These are phyloP conservation scores for Arion vulgaris DNA, from an alignment of 1,140 invertebrate genomes.

Conservation along the genomic window DNA sequence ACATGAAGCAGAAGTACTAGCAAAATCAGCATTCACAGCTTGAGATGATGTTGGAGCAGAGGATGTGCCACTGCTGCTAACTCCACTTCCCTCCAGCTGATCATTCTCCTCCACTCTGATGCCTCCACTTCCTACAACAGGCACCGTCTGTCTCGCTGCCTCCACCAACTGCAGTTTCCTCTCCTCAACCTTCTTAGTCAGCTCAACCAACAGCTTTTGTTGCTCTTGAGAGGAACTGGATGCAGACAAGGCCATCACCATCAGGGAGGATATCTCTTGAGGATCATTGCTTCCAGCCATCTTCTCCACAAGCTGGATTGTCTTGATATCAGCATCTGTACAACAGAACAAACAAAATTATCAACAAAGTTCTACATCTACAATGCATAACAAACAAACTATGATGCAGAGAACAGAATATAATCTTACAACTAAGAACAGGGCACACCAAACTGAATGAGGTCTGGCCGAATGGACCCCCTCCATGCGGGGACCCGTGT, in stretches of 20 bases:
- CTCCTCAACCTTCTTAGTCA: slow-evolving; percentile 83
- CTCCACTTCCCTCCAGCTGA: neutral
- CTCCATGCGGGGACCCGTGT: no score
- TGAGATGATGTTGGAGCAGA: neutral
- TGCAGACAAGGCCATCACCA: slow-evolving; percentile 65
- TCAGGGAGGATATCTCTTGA: slow-evolving; percentile 62
- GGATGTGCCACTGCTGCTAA: neutral
- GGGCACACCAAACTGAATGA: no score
- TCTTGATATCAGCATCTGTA: neutral
- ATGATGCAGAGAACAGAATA: no score
- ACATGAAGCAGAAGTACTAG: neutral
- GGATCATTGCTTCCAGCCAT: slow-evolving; percentile 64
- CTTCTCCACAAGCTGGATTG: slow-evolving; percentile 56
- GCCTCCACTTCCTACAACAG: slow-evolving; percentile 37
- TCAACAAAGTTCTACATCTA: no score
- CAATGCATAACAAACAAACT: no score
- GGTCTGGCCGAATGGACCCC: no score
- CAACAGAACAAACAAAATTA: neutral
- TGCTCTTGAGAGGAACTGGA: slow-evolving; percentile 67
- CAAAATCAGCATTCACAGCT: no score
- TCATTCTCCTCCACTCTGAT: slow-evolving; percentile 27
- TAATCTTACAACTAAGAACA: no score
- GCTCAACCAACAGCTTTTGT: slow-evolving; percentile 79
- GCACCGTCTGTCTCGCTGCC: slow-evolving; percentile 51
- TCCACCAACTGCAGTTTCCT: slow-evolving; percentile 78